Evolutionary conservation across 37 sponge, comb jelly and placozoan genomes (phyloP), one percentile per base, ranked within the genome.

Genomic region (Halisarca cf. caerulea): DNA sequence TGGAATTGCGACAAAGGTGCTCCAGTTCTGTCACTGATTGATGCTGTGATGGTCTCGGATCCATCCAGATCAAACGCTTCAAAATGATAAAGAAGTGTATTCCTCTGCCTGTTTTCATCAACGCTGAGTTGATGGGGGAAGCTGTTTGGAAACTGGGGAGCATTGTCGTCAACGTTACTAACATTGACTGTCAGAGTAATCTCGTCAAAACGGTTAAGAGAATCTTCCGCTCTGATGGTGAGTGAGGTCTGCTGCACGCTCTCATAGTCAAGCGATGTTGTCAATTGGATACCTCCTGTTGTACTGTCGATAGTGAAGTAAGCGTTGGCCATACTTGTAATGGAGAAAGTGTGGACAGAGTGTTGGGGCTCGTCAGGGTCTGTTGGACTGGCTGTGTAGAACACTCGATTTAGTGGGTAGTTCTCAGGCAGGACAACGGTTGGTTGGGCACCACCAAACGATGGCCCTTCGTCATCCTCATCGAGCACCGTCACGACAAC

Each of bases 111-210:
- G 3, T 74, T 21, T 25, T 74, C 77, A 17, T 40, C 8, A 15
- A 74, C 45, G 1, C 15, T 17, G 25, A 74, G 1, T 18, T 39
- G 42, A 7, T 74, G 77, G 24, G 77, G 77, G 36, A 74, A 74
- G 1, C 45, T 6, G 5, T 2, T 2, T 44, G 77, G 77, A 15
- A 74, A 74, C 72, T 30, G 2, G 21, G 89, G 89, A 32, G 61
- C 69, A 18, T 84, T 84, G 72, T 89, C 89, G 51, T 84, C 80
- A 47, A 57, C 37, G 21, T 86, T 80, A 28, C 55, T 14, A 32
- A 90, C 84, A 64, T 58, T 25, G 41, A 90, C 64, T n/a, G 40
- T 55, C 7, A 90, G 77, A 0, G 11, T 36, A 0, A 82, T 24
- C 9, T 36, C 39, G 59, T 58, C 70, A 8, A 41, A 80, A 23